These are phyloP conservation scores for Esox masquinongy DNA, from an alignment of 2,797 vertebrate genomes.

Conservation along the genomic window DNA sequence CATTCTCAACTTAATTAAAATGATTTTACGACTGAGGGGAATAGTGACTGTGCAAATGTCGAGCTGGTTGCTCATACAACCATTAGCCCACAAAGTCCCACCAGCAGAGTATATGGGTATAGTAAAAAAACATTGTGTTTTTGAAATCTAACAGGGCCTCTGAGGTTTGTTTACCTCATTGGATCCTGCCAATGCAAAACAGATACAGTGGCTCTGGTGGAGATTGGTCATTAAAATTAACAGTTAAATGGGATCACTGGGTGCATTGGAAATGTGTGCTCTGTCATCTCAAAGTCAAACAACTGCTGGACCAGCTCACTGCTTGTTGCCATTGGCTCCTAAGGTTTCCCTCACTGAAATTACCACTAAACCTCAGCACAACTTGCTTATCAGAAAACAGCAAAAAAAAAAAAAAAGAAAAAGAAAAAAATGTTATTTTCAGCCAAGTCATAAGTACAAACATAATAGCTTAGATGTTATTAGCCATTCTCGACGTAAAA, in stretches of 20 bases:
- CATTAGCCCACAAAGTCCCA: slow-evolving; percentile 33
- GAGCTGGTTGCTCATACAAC: slow-evolving; percentile 51
- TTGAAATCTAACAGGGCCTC: background rate
- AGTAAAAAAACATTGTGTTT: background rate
- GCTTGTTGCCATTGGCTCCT: slow-evolving; percentile 59
- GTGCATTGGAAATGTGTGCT: slow-evolving; percentile 28
- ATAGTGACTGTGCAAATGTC: slow-evolving; percentile 49
- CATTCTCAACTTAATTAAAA: slow-evolving; percentile 60
- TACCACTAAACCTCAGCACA: slow-evolving; percentile 39
- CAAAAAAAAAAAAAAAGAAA: slow-evolving; percentile 30
- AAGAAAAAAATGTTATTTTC: slow-evolving; percentile 35
- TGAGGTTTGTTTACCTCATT: slow-evolving; percentile 39
- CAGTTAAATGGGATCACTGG: slow-evolving; percentile 47
- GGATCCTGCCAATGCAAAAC: slow-evolving; percentile 40
- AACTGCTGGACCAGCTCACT: slow-evolving; percentile 45
- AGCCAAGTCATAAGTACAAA: slow-evolving; percentile 35
- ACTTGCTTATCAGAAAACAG: no score
- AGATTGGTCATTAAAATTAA: slow-evolving; percentile 50
- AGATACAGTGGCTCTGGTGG: slow-evolving; percentile 44
- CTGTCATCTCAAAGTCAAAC: slow-evolving; percentile 56
- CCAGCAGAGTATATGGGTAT: background rate
- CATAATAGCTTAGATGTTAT: slow-evolving; percentile 29
- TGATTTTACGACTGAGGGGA: slow-evolving; percentile 50
- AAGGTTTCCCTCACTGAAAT: slow-evolving; percentile 47
- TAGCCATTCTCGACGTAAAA: background rate